phyloP scores from a whole-genome alignment of 2,797 vertebrate genomes.

The Gobionotothen gibberifrons region DNA sequence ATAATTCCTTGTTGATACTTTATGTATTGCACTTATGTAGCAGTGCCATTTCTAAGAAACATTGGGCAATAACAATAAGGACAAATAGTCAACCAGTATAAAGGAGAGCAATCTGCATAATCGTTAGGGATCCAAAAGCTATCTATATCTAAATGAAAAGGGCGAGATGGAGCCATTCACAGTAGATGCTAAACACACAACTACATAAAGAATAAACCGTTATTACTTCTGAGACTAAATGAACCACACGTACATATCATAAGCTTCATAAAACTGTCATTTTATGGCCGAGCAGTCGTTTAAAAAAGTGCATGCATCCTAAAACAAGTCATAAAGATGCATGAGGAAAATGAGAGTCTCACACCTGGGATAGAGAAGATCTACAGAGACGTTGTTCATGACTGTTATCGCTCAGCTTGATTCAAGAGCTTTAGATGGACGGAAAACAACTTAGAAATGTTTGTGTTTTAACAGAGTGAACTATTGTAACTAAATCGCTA shows the following conservation, averaged over 20 bases:
- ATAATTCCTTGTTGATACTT: background rate
- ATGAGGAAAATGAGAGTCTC: background rate
- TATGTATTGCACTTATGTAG: slow-evolving; percentile 16
- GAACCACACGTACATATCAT: slow-evolving; percentile 1
- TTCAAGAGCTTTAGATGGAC: background rate
- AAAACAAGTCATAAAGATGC: slow-evolving; percentile 5
- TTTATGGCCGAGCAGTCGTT: slow-evolving; percentile 13
- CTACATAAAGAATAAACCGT: background rate
- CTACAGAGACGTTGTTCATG: background rate
- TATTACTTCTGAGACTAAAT: slow-evolving; percentile 8
- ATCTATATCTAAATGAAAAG: slow-evolving; percentile 26
- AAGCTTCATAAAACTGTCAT: slow-evolving; percentile 2
- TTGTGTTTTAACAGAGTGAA: background rate
- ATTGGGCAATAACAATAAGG: slow-evolving; percentile 42
- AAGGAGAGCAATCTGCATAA: slow-evolving; percentile 16
- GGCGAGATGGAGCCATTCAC: slow-evolving; percentile 11
- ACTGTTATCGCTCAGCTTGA: background rate
- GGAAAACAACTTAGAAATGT: background rate
- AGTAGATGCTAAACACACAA: slow-evolving; percentile 5
- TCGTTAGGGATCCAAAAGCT: slow-evolving; percentile 16
- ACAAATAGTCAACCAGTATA: slow-evolving; percentile 27
- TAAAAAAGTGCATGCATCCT: background rate
- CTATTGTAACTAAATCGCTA: background rate
- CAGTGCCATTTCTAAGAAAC: slow-evolving; percentile 36
- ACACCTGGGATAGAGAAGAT: background rate